Evolutionary conservation across 2,113 vertebrate genomes (phyloP), one percentile per base, ranked within the genome.

Genomic region (Columba livia): DNA sequence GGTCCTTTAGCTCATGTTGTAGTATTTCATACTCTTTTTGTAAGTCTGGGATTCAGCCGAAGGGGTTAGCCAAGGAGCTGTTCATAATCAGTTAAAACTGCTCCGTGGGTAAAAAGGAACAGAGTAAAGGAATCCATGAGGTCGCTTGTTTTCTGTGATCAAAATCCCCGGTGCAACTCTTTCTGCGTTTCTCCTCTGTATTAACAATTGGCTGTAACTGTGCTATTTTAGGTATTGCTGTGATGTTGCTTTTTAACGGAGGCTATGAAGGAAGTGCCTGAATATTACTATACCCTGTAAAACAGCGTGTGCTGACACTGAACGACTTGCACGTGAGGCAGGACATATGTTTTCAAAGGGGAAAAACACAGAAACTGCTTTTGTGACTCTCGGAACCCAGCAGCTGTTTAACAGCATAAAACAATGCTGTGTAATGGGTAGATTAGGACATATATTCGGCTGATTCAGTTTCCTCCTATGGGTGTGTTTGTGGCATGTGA

Each of bases 221-320:
- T 72, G 78, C 74, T 95, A 75, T 94, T 94, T 92, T 75, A 54
- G 87, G 51, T 65, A 38, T 28, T 79, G 85, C 90, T 93, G 48
- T 71, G 17, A 57, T 44, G 38, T 38, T 56, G 61, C 40, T 92
- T 74, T 83, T 92, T 73, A 77, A 40, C 54, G 83, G 86, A 74
- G 86, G 20, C 78, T 80, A 2, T 53, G 81, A 81, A 62, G 66
- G 61, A 83, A 89, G 70, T 79, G 81, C 81, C 89, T 81, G 4
- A 44, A 44, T 75, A 66, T 94, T 62, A 18, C 70, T 79, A 11
- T 67, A 65, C 57, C 62, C 81, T 50, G 58, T 62, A 87, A 91
- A 85, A 5, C 89, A 81, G 66, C 66, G 12, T 32, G 78, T 89
- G 89, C 89, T 57, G 48, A 32, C 56, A 48, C 57, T 28, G 58